Evolutionary conservation across 2,113 vertebrate genomes (phyloP).

Genomic region (Nothobranchius furzeri): DNA sequence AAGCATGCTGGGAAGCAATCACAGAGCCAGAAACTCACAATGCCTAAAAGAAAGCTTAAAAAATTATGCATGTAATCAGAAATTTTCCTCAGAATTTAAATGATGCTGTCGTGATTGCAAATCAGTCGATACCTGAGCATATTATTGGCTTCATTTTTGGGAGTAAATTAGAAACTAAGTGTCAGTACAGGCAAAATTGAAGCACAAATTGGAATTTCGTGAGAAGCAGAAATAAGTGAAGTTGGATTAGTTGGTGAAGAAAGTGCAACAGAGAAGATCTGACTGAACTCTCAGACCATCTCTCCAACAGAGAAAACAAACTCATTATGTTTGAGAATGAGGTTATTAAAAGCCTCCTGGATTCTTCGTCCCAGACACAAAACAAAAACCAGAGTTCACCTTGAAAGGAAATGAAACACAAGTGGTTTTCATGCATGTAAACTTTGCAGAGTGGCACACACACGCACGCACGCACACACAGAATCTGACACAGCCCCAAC

Average conservation of each 20-base stretch:
- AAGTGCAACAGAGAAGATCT: constrained; percentile 1
- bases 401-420: constrained; percentile 16
- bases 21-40: neutral
- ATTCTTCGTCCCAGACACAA: constrained; percentile 6
- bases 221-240: neutral
- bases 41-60: neutral
- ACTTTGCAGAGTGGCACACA: neutral
- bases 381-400: constrained; percentile 24
- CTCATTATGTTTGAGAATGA: constrained; percentile 41
- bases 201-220: constrained; percentile 14
- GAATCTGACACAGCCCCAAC: neutral
- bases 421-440: constrained; percentile 1
- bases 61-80: constrained; percentile 1
- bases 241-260: constrained; percentile 14
- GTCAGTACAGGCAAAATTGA: neutral
- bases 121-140: neutral
- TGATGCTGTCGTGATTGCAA: neutral
- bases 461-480: neutral
- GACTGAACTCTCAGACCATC: constrained; percentile 14
- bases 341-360: constrained; percentile 22
- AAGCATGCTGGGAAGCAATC: neutral
- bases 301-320: constrained; percentile 7
- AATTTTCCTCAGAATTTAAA: neutral
- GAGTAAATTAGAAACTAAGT: neutral
- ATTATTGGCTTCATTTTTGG: constrained; percentile 2